These are phyloP conservation scores for Neocloeon triangulifer DNA, from an alignment of 1,140 invertebrate genomes.

Conservation along the genomic window DNA sequence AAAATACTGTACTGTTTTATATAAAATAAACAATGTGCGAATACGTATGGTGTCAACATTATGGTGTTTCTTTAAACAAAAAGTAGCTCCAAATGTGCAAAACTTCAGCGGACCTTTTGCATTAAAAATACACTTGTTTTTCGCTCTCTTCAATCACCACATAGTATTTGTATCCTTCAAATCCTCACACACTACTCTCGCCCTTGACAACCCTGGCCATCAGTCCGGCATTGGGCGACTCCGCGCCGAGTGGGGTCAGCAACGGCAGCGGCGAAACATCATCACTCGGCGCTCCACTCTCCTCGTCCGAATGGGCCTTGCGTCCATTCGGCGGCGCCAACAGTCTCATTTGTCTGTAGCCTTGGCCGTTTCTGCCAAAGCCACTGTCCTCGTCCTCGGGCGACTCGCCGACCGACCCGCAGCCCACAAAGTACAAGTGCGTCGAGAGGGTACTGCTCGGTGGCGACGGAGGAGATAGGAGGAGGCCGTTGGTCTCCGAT, in stretches of 20 bases:
- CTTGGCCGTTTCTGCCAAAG: neutral
- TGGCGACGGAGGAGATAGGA: conserved; percentile 2
- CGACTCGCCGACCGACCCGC: neutral
- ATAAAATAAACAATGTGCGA: no score
- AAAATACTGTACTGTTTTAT: no score
- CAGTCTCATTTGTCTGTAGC: neutral
- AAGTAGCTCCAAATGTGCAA: no score
- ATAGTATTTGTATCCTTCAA: no score
- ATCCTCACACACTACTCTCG: no score
- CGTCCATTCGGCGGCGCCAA: conserved; percentile 2
- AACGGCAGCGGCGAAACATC: neutral
- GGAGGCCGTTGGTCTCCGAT: conserved; percentile 10
- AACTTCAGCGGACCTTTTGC: no score
- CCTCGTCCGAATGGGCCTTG: neutral
- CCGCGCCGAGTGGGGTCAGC: neutral
- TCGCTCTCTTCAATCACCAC: no score
- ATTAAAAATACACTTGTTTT: no score
- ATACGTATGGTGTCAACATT: no score
- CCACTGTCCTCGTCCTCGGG: neutral
- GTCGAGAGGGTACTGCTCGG: conserved; percentile 4
- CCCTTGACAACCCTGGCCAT: no score
- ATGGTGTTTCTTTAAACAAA: no score
- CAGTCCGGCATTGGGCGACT: no score
- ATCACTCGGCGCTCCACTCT: neutral
- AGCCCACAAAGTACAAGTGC: neutral